Evolutionary conservation across 2,797 vertebrate species (phyloP), one percentile per base, ranked within the genome.

Genomic region (Malurus splendens): DNA sequence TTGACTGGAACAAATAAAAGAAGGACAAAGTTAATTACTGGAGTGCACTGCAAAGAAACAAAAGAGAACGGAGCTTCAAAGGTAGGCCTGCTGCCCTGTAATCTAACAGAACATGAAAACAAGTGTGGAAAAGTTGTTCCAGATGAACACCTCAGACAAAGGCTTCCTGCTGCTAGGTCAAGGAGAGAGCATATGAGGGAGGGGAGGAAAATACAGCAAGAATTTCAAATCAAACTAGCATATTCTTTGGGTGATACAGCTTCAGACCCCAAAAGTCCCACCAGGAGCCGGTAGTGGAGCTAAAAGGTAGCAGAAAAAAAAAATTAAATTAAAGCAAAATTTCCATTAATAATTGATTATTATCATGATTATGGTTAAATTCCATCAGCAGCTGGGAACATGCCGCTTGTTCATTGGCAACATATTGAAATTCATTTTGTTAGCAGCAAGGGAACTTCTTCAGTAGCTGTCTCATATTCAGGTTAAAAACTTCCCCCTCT

Each of bases 21-120:
- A 98, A 99, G 98, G 99, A 99, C 99, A 99, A 99, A 99, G 99
- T 99, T 99, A 99, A 99, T 99, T 99, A 99, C 99, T 98, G 99
- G 98, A 99, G 98, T 98, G 98, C 98, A 98, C 98, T 96, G 98
- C 98, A 98, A 97, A 97, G 98, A 99, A 98, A 99, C 98, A 99
- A 99, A 99, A 98, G 98, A 96, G 98, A 97, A 98, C 96, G 96
- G 97, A 97, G 97, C 98, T 98, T 99, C 98, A 98, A 99, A 99
- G 99, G 99, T 98, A 96, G 97, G 97, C 97, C 98, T 98, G 97
- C 98, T 99, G 98, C 98, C 98, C 99, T 99, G 98, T 98, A 99
- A 99, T 99, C 99, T 98, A 98, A 98, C 98, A 98, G 98, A 99
- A 99, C 99, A 99, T 97, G 98, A 98, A 99, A 99, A 99, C 99